Evolutionary conservation across 2,888 invertebrate genomes (phyloP), one percentile per base, ranked within the genome.

Genomic region (Napeogenes inachia): DNA sequence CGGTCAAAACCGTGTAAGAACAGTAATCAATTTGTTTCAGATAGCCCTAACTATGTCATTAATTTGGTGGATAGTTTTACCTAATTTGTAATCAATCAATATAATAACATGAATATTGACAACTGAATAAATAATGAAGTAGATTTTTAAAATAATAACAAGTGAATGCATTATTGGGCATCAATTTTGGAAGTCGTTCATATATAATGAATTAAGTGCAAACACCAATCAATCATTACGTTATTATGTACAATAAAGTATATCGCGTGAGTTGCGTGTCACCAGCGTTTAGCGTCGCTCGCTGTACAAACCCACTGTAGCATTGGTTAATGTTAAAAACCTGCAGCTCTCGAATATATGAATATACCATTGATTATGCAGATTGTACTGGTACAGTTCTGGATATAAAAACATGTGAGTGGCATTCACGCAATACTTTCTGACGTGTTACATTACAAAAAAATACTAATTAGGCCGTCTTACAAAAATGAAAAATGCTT

Each of bases 221-320:
- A 83, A 83, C 77, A 77, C 75, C 82, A 76, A 86, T 86, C 84
- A 82, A 86, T 86, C 85, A 85, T 80, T 70, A 78, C 76, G 76
- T 80, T 82, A 83, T 82, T 78, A 78, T 73, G 74, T 67, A 57
- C 78, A 78, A 82, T 81, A 79, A 80, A 75, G 79, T 73, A 62
- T 71, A 75, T 85, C 75, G 85, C 84, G 85, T 85, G 85, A 76
- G 75, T 73, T 68, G 74, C 71, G 75, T 78, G 80, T 77, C 70
- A 68, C 71, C 72, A 74, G 71, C 76, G 74, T 75, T 81, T 74
- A 74, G 78, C 78, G 78, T 77, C 75, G 72, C 71, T 74, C 73
- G 21, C 47, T 32, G 45, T 53, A 57, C 56, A 53, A 57, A 61
- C 54, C 30, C 21, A 57, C 45, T 56, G 45, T 56, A 55, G 59